A percentile compares a stretch with the other conserved stretches of the same genome.
phyloP scores from a whole-genome alignment of 2,797 vertebrate genomes.

The Chrysocyon brachyurus region DNA sequence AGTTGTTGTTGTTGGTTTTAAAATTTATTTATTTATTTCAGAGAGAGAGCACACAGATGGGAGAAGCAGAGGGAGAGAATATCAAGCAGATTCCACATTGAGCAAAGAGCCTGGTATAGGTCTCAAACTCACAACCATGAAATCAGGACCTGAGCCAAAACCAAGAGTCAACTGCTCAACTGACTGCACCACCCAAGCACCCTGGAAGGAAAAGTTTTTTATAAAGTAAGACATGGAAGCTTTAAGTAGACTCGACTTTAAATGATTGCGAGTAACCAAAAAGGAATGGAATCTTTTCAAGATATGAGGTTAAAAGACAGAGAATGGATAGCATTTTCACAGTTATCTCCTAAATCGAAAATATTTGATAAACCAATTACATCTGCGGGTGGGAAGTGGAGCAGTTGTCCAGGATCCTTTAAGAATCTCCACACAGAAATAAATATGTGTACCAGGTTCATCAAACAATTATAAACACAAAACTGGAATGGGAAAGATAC shows the following conservation, averaged over 20 bases:
- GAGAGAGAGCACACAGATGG: not conserved
- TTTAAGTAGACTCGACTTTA: not conserved
- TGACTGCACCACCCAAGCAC: not conserved
- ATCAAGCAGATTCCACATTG: not conserved
- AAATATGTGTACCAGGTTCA: not conserved
- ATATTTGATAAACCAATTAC: not conserved
- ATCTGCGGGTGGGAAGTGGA: not conserved
- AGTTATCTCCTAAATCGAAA: not conserved
- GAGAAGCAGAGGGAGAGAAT: not conserved
- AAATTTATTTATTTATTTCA: not conserved
- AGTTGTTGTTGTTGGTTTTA: not conserved
- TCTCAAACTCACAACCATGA: not conserved
- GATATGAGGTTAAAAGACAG: not conserved
- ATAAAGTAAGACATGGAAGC: not conserved
- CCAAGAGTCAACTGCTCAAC: not conserved
- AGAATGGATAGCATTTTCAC: not conserved
- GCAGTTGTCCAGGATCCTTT: not conserved
- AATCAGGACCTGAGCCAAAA: not conserved
- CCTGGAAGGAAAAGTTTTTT: not conserved
- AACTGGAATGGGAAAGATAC: not conserved
- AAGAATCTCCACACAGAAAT: not conserved
- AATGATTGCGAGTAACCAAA: not conserved
- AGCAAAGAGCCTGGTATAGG: not conserved
- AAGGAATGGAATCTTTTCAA: not conserved
- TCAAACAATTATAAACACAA: not conserved